Evolutionary conservation across 2,797 vertebrate species (phyloP), one percentile per base, ranked within the genome.

Genomic region (Arremon brunneinucha): DNA sequence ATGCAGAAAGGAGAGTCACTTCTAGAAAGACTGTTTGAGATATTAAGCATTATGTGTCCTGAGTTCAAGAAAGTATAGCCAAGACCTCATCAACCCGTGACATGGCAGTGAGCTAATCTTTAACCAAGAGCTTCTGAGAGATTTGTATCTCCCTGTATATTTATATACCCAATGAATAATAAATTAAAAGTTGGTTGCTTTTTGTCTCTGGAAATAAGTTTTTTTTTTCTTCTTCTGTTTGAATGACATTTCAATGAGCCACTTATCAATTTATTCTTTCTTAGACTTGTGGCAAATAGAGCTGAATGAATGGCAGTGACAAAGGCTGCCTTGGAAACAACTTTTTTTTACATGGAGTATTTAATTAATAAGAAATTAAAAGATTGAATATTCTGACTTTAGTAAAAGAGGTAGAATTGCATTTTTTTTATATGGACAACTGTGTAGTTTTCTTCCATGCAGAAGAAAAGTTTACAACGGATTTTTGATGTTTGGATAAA

Each of bases 291-390:
- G 44, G 68, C 26, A 68, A 89, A 71, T 41, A 60, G 12, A 77
- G 37, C 30, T 90, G 52, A 57, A 78, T 83, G 49, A 95, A 77
- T 41, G 70, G 14, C 90, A 88, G 32, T 39, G 46, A 93, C 52
- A 67, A 83, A 87, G 79, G 63, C 53, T 84, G 37, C 67, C 70
- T 91, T 95, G 89, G 90, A 96, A 85, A 74, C 12, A 34, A 46
- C 32, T 68, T 90, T 44, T 44, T 91, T 95, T 94, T 89, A 88
- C 53, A 71, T 35, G 74, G 52, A 76, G 3, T 34, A 67, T 26
- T 22, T 8, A 87, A 90, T 76, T 78, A 77, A 71, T 71, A 64
- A 80, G 49, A 96, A 94, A 91, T 69, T 0, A 80, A 83, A 83
- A 65, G 30, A 82, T 8, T 22, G 30, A 77, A 78, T 91, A 57